These are phyloP conservation scores for Bambusicola thoracicus DNA, from an alignment of 2,113 vertebrate genomes.

Conservation along the genomic window DNA sequence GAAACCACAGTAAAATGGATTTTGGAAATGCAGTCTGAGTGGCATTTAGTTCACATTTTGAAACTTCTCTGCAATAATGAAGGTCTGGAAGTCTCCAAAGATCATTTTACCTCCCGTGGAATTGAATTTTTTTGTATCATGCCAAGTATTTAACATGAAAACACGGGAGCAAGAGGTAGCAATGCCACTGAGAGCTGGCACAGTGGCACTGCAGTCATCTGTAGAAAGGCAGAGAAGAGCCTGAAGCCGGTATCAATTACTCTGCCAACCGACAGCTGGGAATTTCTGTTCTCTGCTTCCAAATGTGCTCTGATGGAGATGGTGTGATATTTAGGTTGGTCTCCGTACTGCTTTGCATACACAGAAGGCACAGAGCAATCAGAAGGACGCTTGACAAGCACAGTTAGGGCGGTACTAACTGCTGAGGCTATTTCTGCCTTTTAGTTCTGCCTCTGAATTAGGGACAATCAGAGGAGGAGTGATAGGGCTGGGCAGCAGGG, in stretches of 20 bases:
- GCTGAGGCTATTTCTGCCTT: not conserved
- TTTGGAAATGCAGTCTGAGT: not conserved
- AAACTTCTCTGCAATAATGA: not conserved
- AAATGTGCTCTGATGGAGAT: not conserved
- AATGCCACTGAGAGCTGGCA: not conserved
- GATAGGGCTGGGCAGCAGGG: not conserved
- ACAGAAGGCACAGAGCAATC: not conserved
- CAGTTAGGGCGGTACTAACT: not conserved
- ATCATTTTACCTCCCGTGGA: not conserved
- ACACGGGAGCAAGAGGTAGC: not conserved
- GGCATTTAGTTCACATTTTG: not conserved
- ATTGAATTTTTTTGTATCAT: not conserved
- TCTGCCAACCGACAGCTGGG: not conserved
- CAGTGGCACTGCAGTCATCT: not conserved
- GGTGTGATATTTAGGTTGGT: not conserved
- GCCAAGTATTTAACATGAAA: not conserved
- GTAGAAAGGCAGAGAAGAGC: not conserved
- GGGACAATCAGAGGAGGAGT: not conserved
- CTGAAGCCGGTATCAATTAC: not conserved
- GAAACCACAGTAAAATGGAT: not conserved
- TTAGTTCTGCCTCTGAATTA: not conserved
- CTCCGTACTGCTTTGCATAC: not conserved
- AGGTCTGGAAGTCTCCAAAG: not conserved
- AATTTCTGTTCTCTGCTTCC: not conserved
- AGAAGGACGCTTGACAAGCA: fast-evolving